These are phyloP conservation scores for Benitochromis conjunctus DNA, from an alignment of 2,113 vertebrate genomes.

Conservation along the genomic window DNA sequence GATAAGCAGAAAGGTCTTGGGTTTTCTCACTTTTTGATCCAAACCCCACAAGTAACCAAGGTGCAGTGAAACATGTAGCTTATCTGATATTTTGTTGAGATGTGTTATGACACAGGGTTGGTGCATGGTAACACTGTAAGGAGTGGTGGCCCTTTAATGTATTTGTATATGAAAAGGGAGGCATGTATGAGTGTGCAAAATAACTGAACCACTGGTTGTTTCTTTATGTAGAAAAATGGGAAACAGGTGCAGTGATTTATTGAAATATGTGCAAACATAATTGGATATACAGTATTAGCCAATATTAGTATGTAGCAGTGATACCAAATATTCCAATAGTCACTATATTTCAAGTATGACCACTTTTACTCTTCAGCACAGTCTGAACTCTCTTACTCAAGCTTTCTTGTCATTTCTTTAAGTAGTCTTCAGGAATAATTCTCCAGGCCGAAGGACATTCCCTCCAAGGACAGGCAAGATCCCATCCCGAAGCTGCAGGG, in stretches of 20 bases:
- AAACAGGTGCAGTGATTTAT: neutral
- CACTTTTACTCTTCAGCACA: neutral
- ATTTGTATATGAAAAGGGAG: neutral
- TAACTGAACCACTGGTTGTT: neutral
- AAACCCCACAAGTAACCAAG: neutral
- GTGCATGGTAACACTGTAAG: neutral
- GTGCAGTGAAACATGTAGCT: neutral
- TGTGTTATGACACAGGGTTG: neutral
- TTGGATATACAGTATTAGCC: neutral
- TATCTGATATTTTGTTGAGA: slow-evolving; percentile 25
- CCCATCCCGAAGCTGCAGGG: slow-evolving; percentile 94
- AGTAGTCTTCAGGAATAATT: neutral
- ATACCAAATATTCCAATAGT: neutral
- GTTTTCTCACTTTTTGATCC: slow-evolving; percentile 8
- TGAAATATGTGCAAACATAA: neutral
- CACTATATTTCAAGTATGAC: neutral
- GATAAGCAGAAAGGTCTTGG: slow-evolving; percentile 33
- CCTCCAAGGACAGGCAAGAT: slow-evolving; percentile 89
- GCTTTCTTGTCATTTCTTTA: neutral
- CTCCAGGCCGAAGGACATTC: slow-evolving; percentile 61
- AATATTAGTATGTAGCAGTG: neutral
- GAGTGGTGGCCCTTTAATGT: neutral
- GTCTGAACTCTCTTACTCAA: neutral
- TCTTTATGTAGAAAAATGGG: neutral
- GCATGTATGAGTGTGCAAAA: neutral